Evolutionary conservation across 2,888 invertebrate genomes (phyloP).

Genomic region (Myopa testacea): DNA sequence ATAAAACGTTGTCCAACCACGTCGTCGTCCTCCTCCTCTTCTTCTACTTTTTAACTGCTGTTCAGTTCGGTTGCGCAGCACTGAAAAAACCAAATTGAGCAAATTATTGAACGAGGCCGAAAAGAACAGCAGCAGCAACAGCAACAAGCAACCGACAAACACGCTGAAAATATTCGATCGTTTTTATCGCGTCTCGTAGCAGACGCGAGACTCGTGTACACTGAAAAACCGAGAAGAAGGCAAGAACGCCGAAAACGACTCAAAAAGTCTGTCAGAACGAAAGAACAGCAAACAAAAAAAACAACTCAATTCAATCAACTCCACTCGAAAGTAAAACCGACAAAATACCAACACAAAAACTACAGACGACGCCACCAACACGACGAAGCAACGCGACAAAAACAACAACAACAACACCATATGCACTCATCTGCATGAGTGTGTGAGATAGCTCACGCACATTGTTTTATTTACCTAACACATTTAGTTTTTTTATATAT

Average conservation of each 20-base stretch:
- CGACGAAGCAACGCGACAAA: constrained; percentile 1
- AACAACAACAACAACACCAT: neutral
- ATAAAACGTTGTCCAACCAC: constrained; percentile 1
- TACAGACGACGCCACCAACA: neutral
- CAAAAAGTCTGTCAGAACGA: constrained; percentile 45
- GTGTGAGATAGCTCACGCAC: neutral
- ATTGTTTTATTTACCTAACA: too few species aligned
- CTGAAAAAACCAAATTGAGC: neutral
- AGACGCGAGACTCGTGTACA: constrained; percentile 40
- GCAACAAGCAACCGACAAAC: too few species aligned
- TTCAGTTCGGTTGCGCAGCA: neutral
- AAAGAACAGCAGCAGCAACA: neutral
- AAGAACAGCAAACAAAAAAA: constrained; percentile 10
- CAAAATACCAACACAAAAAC: neutral
- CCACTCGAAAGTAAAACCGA: neutral
- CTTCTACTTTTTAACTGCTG: neutral
- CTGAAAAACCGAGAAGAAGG: constrained; percentile 36
- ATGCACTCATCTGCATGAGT: neutral
- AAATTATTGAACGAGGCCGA: constrained; percentile 13
- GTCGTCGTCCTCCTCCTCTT: neutral
- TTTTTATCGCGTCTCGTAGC: constrained; percentile 48
- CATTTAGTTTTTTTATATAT: too few species aligned
- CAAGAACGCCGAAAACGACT: constrained; percentile 47
- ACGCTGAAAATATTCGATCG: constrained; percentile 21
- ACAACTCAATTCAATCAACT: constrained; percentile 21